A percentile compares a stretch with the other conserved stretches of the same genome.
These are phyloP conservation scores for Anthopleura sola DNA, from an alignment of 64 coral and sea anemone species.

Conservation along the genomic window DNA sequence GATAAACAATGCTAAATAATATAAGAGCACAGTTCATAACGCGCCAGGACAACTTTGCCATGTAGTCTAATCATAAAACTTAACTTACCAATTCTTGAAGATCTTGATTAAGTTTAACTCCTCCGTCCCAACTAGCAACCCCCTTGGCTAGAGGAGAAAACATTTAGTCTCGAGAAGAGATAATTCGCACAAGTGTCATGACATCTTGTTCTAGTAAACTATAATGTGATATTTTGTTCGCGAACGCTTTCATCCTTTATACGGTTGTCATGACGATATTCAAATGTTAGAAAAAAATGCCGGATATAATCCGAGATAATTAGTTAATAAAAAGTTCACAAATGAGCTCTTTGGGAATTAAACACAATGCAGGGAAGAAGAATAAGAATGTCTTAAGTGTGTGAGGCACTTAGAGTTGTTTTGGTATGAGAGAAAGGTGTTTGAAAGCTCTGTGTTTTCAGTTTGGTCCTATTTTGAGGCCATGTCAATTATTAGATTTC, in stretches of 20 bases:
- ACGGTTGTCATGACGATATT: constrained; percentile 51
- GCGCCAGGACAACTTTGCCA: neutral
- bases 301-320: neutral
- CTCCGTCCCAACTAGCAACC: constrained; percentile 48
- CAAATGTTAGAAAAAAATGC: constrained; percentile 8
- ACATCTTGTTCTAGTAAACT: neutral
- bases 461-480: too few relatives aligned
- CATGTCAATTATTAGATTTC: too few relatives aligned
- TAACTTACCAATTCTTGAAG: neutral
- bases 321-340: neutral
- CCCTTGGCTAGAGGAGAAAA: constrained; percentile 60
- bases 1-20: too few relatives aligned
- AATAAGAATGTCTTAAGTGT: neutral
- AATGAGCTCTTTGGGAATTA: neutral
- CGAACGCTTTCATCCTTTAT: neutral
- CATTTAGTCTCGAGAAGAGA: constrained; percentile 32
- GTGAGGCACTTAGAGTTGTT: neutral
- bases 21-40: too few relatives aligned
- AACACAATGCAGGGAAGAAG: neutral
- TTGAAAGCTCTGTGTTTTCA: too few relatives aligned
- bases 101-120: constrained; percentile 9
- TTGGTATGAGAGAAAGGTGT: too few relatives aligned
- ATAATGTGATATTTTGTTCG: neutral
- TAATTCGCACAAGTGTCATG: neutral
- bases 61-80: neutral